Evolutionary conservation across 2,113 vertebrate species (phyloP).

Genomic region (Chauna torquata): DNA sequence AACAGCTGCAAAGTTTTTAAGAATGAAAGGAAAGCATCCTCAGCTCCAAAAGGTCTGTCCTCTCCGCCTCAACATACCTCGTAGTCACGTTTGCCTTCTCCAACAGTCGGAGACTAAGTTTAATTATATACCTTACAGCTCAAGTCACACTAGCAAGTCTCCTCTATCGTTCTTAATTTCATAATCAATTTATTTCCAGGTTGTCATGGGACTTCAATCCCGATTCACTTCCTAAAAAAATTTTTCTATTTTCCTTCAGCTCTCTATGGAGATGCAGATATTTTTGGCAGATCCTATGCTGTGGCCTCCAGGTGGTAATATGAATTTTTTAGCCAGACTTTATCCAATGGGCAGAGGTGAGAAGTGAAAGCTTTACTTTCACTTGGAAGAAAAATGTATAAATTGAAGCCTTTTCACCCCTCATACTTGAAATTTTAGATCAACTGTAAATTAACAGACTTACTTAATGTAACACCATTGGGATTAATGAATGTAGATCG

Average conservation of each 20-base stretch:
- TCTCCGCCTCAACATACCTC: neutral
- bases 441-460: neutral
- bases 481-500: neutral
- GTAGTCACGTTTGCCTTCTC: neutral
- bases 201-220: neutral
- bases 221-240: neutral
- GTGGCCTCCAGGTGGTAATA: neutral
- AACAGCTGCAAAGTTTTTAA: neutral
- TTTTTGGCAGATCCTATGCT: neutral
- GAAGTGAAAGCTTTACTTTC: neutral
- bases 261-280: neutral
- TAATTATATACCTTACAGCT: neutral
- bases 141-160: neutral
- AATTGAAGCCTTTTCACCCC: neutral
- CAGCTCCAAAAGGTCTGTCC: neutral
- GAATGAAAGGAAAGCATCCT: neutral
- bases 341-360: neutral
- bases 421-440: neutral
- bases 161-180: neutral
- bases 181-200: neutral
- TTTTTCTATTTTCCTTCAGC: neutral
- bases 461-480: neutral
- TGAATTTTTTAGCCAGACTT: neutral
- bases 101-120: neutral
- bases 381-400: neutral